Base-by-base conservation (phyloP, 1,140 invertebrate genomes). In the Drosophila pruinosa region DNA sequence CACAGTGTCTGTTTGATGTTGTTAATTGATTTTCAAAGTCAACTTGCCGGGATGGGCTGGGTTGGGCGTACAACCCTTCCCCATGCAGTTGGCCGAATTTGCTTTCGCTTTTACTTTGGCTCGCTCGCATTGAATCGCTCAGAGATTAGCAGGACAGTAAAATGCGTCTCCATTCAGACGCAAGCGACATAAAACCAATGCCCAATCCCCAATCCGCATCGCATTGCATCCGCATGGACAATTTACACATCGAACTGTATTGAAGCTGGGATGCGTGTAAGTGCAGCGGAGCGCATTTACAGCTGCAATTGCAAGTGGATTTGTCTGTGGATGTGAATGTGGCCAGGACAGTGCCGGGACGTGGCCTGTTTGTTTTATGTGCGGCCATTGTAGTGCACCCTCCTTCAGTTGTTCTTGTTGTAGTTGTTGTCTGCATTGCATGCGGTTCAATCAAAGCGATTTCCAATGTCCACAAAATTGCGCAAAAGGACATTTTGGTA, bases 1-100 rank as follows among this genome's bases (percentile, higher is more conserved):
- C 19, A 47, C 71, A 73, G 82, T 85, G 75, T 88, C 77, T 90
- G 88, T 90, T 90, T 90, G 88, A 90, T 90, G 88, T 90, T 90
- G 88, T 90, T 90, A 90, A 90, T 90, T 90, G 88, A 90, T 90
- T 90, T 90, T 90, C 88, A 90, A 90, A 90, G 83, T 90, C 89
- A 81, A 83, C 76, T 74, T 58, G 67, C 45, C 63, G 56, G 69
- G 15, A 52, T 52, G 50, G 26, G 26, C 8, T 3, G 1, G 28
- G n/a, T n/a, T 12, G 31, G n/a, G n/a, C n/a, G n/a, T n/a, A 22
- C 45, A 56, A 62, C 54, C 41, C 41, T 10, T 6, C 10, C 31
- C 4, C 8, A 10, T 1, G n/a, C 41, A 43, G 38, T 15, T 54
- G 43, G n/a, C 10, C 19, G 28, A 53, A 61, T 69, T 69, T 70